These are phyloP conservation scores for Temnothorax curvispinosus DNA, from an alignment of 1,140 invertebrate species.

Conservation along the genomic window DNA sequence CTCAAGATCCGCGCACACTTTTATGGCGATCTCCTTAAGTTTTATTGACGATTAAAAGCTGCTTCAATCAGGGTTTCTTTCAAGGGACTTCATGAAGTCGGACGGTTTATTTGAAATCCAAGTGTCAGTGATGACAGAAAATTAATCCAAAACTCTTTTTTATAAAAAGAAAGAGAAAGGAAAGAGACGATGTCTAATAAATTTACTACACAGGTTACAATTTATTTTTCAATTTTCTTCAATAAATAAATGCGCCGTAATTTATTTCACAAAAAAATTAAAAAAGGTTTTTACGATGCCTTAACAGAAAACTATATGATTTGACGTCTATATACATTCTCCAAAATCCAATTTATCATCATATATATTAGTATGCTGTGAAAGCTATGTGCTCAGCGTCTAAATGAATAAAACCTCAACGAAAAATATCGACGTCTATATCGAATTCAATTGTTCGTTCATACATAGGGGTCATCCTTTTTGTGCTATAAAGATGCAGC, in stretches of 20 bases:
- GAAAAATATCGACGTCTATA: slow-evolving; percentile 18
- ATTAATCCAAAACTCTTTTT: not conserved
- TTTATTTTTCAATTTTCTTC: not conserved
- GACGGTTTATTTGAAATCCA: slow-evolving; percentile 4
- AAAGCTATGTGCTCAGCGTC: not conserved
- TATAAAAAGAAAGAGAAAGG: not conserved
- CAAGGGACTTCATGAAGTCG: not conserved
- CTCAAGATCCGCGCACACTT: slow-evolving; percentile 39
- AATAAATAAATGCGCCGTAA: not conserved
- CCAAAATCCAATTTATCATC: not conserved
- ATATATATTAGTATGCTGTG: not conserved
- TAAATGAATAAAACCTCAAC: not conserved
- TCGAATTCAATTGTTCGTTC: slow-evolving; percentile 23
- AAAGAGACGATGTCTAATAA: not conserved
- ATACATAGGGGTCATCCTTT: not conserved
- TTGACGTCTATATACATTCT: not conserved
- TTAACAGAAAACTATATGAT: not conserved
- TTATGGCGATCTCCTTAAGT: slow-evolving; percentile 30
- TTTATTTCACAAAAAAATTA: not conserved
- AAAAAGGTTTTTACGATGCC: not conserved
- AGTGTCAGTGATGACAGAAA: not conserved
- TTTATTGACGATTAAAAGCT: slow-evolving; percentile 46
- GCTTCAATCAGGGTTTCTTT: not conserved
- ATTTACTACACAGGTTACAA: no score
- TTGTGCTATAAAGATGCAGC: not conserved